A percentile compares a stretch with the other conserved stretches of the same genome.
These are phyloP conservation scores for Prunella fulvescens DNA, from an alignment of 2,113 vertebrate genomes.

Conservation along the genomic window DNA sequence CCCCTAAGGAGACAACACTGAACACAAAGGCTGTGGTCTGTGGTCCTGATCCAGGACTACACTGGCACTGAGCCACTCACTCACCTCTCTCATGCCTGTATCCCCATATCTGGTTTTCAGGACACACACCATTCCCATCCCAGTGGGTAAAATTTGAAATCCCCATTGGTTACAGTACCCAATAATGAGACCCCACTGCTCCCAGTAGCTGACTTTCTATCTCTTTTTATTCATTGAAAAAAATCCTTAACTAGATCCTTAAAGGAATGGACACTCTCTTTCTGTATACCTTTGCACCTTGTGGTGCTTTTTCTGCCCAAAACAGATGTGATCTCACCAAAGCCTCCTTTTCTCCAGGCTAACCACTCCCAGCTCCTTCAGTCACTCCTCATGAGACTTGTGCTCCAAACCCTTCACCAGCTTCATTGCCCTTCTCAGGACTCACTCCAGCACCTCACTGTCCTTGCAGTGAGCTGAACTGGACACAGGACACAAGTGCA, in stretches of 20 bases:
- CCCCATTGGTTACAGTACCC: neutral
- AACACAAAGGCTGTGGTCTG: neutral
- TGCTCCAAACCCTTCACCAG: neutral
- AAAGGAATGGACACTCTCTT: neutral
- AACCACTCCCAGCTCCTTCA: neutral
- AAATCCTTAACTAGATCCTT: neutral
- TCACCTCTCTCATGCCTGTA: neutral
- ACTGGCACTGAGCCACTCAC: neutral
- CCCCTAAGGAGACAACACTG: fast-evolving
- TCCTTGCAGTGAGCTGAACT: neutral
- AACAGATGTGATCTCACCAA: neutral
- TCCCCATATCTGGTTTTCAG: neutral
- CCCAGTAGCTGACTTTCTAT: neutral
- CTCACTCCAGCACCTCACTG: neutral
- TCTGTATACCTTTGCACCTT: neutral
- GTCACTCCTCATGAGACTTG: neutral
- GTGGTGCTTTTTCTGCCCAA: neutral
- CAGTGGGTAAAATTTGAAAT: neutral
- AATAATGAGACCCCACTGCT: neutral
- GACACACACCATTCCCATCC: fast-evolving
- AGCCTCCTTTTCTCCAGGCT: neutral
- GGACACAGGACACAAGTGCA: neutral
- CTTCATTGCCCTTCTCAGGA: neutral
- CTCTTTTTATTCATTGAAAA: neutral
- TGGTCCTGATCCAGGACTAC: neutral